A percentile compares a stretch with the other conserved stretches of the same genome.
Conservation (phyloP, 2,797 vertebrate species). For the Pangasius sanitwongsei region DNA sequence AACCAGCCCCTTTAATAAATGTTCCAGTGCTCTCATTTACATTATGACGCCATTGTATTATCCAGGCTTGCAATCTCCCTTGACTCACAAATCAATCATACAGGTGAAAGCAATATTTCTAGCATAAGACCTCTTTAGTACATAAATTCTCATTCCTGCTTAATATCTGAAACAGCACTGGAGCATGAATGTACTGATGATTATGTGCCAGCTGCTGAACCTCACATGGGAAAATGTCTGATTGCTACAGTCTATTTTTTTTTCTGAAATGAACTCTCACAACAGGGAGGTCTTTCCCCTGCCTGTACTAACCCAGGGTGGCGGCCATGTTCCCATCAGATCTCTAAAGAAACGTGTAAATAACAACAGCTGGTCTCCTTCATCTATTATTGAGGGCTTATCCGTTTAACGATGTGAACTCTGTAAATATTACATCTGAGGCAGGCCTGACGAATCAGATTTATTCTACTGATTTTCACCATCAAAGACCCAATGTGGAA, state of each 20-base stretch:
- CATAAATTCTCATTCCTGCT: constrained; percentile 9
- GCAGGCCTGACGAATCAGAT: constrained; percentile 68
- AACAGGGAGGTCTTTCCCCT: constrained; percentile 46
- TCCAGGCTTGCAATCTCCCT: constrained; percentile 31
- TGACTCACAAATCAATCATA: constrained; percentile 21
- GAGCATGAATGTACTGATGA: constrained; percentile 24
- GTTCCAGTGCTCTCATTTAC: background rate
- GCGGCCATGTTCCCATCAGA: constrained; percentile 52
- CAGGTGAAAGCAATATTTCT: constrained; percentile 19
- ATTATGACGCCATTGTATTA: background rate
- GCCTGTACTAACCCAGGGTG: constrained; percentile 53
- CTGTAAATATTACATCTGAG: constrained; percentile 82
- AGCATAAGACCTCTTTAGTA: constrained; percentile 10
- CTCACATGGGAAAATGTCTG: constrained; percentile 37
- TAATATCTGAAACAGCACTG: constrained; percentile 23
- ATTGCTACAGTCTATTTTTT: constrained; percentile 38
- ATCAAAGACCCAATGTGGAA: constrained; percentile 61
- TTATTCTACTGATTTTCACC: constrained; percentile 70
- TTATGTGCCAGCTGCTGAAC: constrained; percentile 36
- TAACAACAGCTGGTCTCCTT: constrained; percentile 79
- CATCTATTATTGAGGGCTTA: constrained; percentile 78
- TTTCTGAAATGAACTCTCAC: constrained; percentile 31
- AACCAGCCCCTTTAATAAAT: constrained; percentile 17
- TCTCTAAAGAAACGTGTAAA: constrained; percentile 67
- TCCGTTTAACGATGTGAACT: constrained; percentile 69